Conservation (phyloP, 2,113 vertebrate genomes). For the Naja naja region DNA sequence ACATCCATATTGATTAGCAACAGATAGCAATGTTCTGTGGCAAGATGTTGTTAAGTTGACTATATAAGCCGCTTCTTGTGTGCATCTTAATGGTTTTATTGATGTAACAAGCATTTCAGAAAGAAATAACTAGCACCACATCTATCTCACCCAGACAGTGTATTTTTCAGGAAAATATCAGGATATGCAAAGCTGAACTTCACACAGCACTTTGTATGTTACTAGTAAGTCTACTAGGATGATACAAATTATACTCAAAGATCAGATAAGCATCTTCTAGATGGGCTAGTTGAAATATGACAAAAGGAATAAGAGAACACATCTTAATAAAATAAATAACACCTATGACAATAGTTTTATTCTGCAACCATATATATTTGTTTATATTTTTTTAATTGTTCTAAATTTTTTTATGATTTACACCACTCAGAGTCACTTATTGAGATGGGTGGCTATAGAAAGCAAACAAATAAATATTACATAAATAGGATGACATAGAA, state of each 20-base stretch:
- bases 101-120: neutral
- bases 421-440: neutral
- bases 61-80: neutral
- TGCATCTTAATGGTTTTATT: neutral
- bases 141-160: conserved; percentile 22
- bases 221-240: conserved; percentile 44
- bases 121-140: conserved; percentile 13
- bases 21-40: neutral
- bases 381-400: neutral
- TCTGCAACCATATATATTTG: neutral
- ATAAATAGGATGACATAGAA: conserved; percentile 23
- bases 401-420: neutral
- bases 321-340: neutral
- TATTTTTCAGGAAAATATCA: neutral
- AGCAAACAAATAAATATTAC: neutral
- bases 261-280: conserved; percentile 45
- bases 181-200: neutral
- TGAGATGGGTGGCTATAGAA: neutral
- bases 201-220: neutral
- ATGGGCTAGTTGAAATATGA: conserved; percentile 8
- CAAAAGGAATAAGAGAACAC: conserved; percentile 33
- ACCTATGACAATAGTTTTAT: neutral
- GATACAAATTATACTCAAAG: conserved; percentile 31
- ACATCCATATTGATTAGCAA: conserved; percentile 23
- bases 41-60: neutral